These are phyloP conservation scores for Nymphalis urticae DNA, from an alignment of 2,888 invertebrate species.

Conservation along the genomic window DNA sequence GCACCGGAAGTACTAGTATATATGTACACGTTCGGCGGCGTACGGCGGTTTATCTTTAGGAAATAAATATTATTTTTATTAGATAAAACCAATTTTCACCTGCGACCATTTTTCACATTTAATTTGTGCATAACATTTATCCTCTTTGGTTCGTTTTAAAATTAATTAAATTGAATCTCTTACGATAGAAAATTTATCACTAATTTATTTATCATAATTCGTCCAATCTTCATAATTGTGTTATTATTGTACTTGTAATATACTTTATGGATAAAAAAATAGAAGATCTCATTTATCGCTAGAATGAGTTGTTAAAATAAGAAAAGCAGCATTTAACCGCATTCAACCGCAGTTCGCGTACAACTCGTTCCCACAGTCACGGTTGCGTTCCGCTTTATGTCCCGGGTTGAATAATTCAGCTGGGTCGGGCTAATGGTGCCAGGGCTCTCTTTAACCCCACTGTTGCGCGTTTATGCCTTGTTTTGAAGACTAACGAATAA, in stretches of 20 bases:
- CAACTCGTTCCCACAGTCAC: slow-evolving; percentile 10
- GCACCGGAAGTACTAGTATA: too few relatives aligned
- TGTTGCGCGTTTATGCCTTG: slow-evolving; percentile 17
- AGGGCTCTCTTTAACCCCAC: slow-evolving; percentile 25
- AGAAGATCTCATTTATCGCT: too few relatives aligned
- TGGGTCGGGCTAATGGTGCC: slow-evolving; percentile 38
- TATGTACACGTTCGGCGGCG: too few relatives aligned
- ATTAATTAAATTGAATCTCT: background rate
- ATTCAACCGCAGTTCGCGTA: background rate
- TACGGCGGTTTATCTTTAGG: too few relatives aligned
- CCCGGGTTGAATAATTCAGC: slow-evolving; percentile 41
- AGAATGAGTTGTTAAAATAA: background rate
- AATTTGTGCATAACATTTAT: background rate
- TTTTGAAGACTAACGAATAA: slow-evolving; percentile 8
- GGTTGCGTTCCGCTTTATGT: slow-evolving; percentile 35
- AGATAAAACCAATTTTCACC: too few relatives aligned
- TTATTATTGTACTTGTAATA: too few relatives aligned
- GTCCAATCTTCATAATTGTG: too few relatives aligned
- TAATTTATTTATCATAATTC: too few relatives aligned
- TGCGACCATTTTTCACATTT: background rate
- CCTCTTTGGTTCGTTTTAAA: background rate
- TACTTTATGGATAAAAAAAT: too few relatives aligned
- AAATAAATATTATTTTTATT: too few relatives aligned
- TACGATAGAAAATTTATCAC: too few relatives aligned
- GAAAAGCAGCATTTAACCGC: too few relatives aligned